Evolutionary conservation across 2,113 vertebrate genomes (phyloP).

Genomic region (Micronycteris hirsuta): DNA sequence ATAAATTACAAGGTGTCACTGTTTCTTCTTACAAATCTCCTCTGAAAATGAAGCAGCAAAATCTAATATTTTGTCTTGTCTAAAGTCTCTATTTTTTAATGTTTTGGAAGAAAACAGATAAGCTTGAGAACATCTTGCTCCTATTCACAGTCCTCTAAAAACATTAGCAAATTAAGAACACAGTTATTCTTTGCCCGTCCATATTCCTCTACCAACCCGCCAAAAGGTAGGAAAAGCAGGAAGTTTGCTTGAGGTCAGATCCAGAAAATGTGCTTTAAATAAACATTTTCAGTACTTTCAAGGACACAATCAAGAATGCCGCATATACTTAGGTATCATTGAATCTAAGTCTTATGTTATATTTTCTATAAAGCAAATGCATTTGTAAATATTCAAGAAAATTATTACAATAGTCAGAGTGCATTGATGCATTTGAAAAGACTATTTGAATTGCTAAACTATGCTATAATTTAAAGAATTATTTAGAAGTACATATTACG

Average conservation of each 20-base stretch:
- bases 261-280: neutral
- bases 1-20: conserved; percentile 69
- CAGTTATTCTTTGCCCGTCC: accelerated
- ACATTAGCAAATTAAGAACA: neutral
- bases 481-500: neutral
- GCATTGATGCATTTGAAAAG: neutral
- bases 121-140: neutral
- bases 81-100: neutral
- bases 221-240: neutral
- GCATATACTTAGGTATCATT: neutral
- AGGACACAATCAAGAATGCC: neutral
- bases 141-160: neutral
- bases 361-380: neutral
- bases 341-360: neutral
- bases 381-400: conserved; percentile 11
- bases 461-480: neutral
- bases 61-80: neutral
- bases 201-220: neutral
- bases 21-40: conserved; percentile 66
- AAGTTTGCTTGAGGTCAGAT: neutral
- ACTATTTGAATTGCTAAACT: neutral
- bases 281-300: neutral
- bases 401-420: neutral
- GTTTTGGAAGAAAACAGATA: neutral
- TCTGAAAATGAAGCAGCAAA: conserved; percentile 59